Evolutionary conservation across 2,113 vertebrate genomes (phyloP), one percentile per base, ranked within the genome.

Genomic region (Calypte anna): DNA sequence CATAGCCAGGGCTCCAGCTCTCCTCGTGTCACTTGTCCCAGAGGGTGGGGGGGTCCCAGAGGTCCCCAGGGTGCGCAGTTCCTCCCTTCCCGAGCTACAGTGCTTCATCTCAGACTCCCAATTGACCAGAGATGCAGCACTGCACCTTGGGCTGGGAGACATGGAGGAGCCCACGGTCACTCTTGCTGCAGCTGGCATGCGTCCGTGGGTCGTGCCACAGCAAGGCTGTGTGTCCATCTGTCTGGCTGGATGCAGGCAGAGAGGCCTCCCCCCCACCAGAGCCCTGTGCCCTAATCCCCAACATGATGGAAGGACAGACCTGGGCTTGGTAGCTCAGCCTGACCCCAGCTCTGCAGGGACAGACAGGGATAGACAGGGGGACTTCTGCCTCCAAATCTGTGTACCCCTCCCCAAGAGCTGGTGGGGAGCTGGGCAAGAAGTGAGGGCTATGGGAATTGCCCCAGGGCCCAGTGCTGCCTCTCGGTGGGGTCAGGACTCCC

Each of bases 21-120:
- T 72, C 75, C 74, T 82, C 3, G 23, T 2, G 3, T 55, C 66
- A 6, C 48, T 70, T 1, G 7, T 82, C 36, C 40, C 36, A 10
- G 19, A 0, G 1, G 38, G 12, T 33, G 13, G 16, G 18, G 62
- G 11, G 33, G 33, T 68, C 51, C 18, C 1, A 1, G 33, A 36
- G 13, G 16, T 69, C 72, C 53, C 72, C 43, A 48, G 44, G 86
- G 31, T 51, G 98, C 7, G 36, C 88, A 96, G 89, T 66, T 98
- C 97, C 98, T 95, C 98, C 98, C 98, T 98, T 98, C 99, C 99
- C 97, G 99, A 99, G 99, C 99, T 99, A 99, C 99, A 99, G 99
- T 99, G 99, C 99, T 99, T 99, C 99, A 99, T 99, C 99, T 99
- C 99, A 99, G 99, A 99, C 99, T 99, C 99, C 98, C 99, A 99